Evolutionary conservation across 2,113 vertebrate genomes (phyloP).

Genomic region (Ceyx melanurus): DNA sequence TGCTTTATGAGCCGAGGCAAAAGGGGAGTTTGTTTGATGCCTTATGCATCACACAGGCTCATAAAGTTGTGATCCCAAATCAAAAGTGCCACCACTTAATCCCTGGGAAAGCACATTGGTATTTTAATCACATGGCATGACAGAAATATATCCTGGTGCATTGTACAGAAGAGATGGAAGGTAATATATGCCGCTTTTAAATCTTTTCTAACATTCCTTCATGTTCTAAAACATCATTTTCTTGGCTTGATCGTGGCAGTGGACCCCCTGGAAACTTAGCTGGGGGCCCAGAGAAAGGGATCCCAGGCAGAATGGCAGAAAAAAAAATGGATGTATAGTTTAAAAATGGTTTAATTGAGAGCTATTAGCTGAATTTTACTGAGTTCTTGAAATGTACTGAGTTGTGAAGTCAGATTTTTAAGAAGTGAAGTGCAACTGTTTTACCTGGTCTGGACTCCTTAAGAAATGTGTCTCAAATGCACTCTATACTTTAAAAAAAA

Average conservation of each 20-base stretch:
- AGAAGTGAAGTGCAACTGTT: not conserved
- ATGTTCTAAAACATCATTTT: not conserved
- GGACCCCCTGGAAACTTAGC: not conserved
- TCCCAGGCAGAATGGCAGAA: not conserved
- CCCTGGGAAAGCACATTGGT: not conserved
- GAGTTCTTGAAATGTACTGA: not conserved
- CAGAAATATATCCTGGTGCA: not conserved
- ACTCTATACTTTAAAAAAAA: not conserved
- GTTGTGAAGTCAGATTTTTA: not conserved
- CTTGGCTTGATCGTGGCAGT: not conserved
- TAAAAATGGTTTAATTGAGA: not conserved
- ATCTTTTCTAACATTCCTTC: not conserved
- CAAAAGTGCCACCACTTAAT: not conserved
- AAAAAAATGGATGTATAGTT: not conserved
- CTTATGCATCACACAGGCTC: not conserved
- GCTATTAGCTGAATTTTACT: not conserved
- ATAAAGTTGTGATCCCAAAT: not conserved
- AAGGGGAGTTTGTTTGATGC: not conserved
- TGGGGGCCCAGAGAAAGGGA: not conserved
- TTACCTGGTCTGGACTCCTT: not conserved
- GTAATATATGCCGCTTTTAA: not conserved
- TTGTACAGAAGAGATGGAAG: not conserved
- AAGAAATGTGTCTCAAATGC: not conserved
- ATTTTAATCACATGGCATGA: not conserved
- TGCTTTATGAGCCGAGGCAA: not conserved